Evolutionary conservation across 2,113 vertebrate species (phyloP).

Genomic region (Hyla sarda): DNA sequence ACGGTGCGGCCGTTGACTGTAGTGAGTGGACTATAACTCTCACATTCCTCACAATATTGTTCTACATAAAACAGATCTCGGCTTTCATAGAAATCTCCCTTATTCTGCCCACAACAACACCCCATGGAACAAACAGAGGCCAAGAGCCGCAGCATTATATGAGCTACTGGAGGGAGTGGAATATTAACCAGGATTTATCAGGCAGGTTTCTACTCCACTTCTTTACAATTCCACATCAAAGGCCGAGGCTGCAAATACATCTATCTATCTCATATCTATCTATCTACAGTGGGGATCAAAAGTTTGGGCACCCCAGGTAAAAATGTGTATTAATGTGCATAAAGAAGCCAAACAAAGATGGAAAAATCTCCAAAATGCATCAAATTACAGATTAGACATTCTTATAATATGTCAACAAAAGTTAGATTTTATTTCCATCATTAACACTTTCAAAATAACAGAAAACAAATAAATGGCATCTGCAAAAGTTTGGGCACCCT

Average conservation of each 20-base stretch:
- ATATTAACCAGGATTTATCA: constrained; percentile 43
- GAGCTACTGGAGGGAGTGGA: not conserved
- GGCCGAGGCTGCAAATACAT: not conserved
- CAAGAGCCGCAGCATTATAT: not conserved
- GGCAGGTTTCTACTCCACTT: not conserved
- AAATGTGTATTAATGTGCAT: no score
- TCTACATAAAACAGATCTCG: constrained; percentile 3
- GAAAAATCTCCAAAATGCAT: no score
- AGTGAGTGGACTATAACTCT: not conserved
- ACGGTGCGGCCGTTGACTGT: not conserved
- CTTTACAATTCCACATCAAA: constrained; percentile 41
- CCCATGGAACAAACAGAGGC: constrained; percentile 18
- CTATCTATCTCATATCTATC: not conserved
- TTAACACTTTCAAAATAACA: no score
- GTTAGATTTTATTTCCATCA: no score
- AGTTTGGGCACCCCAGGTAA: no score
- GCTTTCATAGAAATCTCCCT: constrained; percentile 4
- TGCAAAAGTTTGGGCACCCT: no score
- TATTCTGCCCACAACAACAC: constrained; percentile 24
- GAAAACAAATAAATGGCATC: no score
- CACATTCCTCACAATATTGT: constrained; percentile 8
- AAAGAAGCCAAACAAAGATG: no score
- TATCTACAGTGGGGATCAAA: no score
- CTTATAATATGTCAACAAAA: no score
- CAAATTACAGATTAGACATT: no score